Percentiles rank a stretch among this genome's conserved stretches.
Conservation (phyloP, 2,113 vertebrate species). For the Cromileptes altivelis region DNA sequence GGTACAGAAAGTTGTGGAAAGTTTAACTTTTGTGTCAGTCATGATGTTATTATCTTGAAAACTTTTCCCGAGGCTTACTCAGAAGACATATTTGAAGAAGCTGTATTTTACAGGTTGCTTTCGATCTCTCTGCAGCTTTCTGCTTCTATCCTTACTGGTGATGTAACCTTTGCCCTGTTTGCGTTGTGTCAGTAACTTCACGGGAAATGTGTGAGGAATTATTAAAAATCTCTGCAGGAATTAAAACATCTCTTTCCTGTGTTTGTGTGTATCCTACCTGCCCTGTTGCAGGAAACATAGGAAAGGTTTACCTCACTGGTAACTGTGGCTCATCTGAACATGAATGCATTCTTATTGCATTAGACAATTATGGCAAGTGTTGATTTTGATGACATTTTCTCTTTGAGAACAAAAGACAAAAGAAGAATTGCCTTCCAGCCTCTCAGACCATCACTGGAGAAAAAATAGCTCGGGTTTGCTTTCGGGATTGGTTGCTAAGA, state of each 20-base stretch:
- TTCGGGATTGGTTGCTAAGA: slow-evolving; percentile 22
- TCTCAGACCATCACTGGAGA: not conserved
- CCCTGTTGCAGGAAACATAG: not conserved
- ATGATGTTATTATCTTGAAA: not conserved
- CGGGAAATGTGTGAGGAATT: not conserved
- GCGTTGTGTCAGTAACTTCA: not conserved
- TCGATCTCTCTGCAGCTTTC: slow-evolving; percentile 11
- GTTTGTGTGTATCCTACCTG: not conserved
- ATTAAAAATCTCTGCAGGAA: not conserved
- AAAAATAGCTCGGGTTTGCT: slow-evolving; percentile 26
- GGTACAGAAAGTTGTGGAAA: not conserved
- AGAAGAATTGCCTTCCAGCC: slow-evolving; percentile 1
- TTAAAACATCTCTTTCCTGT: not conserved
- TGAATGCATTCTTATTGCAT: slow-evolving; percentile 9
- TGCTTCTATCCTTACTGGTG: slow-evolving; percentile 3
- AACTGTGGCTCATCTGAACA: not conserved
- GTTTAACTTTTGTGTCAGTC: slow-evolving; percentile 16
- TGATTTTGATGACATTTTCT: slow-evolving; percentile 21
- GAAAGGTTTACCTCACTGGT: slow-evolving; percentile 1
- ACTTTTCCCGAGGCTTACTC: slow-evolving; percentile 25
- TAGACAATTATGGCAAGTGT: not conserved
- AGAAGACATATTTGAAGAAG: slow-evolving; percentile 20
- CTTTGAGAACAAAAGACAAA: not conserved
- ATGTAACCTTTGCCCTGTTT: not conserved
- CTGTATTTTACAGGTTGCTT: not conserved